Evolutionary conservation across 1,140 invertebrate species (phyloP).

Genomic region (Caenorhabditis remanei): DNA sequence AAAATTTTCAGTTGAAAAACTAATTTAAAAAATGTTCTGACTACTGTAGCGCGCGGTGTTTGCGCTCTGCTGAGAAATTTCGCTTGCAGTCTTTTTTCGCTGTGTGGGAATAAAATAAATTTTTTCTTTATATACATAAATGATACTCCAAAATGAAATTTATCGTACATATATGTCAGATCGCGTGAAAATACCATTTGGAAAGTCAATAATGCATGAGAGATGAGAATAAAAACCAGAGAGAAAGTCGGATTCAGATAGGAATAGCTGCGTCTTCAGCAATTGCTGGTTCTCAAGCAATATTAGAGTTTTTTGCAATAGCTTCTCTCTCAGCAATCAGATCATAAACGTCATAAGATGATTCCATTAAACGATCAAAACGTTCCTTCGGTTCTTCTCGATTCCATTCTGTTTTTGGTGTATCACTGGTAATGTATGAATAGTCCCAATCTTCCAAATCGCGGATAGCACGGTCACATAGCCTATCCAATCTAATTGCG

Average conservation of each 20-base stretch:
- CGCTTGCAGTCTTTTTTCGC: too few species aligned
- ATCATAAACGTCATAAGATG: neutral
- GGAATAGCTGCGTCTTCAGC: neutral
- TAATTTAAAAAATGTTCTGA: too few species aligned
- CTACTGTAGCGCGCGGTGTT: too few species aligned
- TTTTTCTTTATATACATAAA: too few species aligned
- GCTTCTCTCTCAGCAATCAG: neutral
- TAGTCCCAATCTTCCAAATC: neutral
- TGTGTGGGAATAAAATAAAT: too few species aligned
- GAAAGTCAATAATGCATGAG: neutral
- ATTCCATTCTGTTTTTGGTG: neutral
- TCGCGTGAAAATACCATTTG: too few species aligned
- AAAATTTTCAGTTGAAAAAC: too few species aligned
- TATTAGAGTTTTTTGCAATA: too few species aligned
- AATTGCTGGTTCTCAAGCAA: too few species aligned
- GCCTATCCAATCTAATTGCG: neutral
- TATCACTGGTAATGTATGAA: too few species aligned
- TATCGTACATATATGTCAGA: neutral
- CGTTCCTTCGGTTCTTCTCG: neutral
- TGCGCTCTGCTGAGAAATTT: too few species aligned
- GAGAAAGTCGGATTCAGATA: neutral
- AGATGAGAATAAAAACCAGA: neutral
- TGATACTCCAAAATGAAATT: too few species aligned
- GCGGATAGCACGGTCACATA: neutral
- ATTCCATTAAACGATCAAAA: neutral